Evolutionary conservation across 2,888 invertebrate genomes (phyloP).

Genomic region (Dolichopus griseipennis): DNA sequence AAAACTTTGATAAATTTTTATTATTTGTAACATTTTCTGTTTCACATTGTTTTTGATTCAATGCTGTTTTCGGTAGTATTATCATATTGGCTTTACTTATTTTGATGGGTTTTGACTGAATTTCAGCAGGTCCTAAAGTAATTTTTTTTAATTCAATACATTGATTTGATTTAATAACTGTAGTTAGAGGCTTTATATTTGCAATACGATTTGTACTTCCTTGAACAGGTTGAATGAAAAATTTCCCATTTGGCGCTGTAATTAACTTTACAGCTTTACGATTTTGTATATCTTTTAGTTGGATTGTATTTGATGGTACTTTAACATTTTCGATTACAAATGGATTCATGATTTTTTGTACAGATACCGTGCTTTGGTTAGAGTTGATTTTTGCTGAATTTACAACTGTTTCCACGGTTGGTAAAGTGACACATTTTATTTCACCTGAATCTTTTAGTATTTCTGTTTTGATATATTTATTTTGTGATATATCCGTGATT

Average conservation of each 20-base stretch:
- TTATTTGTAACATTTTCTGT: not conserved
- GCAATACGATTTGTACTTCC: conserved; percentile 22
- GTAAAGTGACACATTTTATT: not conserved
- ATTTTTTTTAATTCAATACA: not conserved
- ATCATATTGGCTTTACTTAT: not conserved
- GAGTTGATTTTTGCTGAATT: not conserved
- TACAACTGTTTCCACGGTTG: not conserved
- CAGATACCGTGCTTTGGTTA: not conserved
- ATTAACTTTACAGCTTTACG: conserved; percentile 38
- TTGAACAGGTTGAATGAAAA: conserved; percentile 38
- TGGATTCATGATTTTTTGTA: not conserved
- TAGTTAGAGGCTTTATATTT: conserved; percentile 17
- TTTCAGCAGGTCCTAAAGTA: not conserved
- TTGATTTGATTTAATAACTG: conserved; percentile 12
- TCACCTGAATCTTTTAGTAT: not conserved
- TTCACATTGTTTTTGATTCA: not conserved
- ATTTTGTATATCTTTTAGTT: conserved; percentile 17
- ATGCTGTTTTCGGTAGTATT: not conserved
- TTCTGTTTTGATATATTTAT: not conserved
- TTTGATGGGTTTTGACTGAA: not conserved
- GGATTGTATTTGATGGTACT: not conserved
- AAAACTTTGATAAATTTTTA: not conserved
- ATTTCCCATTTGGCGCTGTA: conserved; percentile 38
- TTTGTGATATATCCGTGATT: not conserved
- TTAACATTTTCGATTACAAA: conserved; percentile 1